Evolutionary conservation across 2,888 invertebrate genomes (phyloP).

Genomic region (Andrena marginata): DNA sequence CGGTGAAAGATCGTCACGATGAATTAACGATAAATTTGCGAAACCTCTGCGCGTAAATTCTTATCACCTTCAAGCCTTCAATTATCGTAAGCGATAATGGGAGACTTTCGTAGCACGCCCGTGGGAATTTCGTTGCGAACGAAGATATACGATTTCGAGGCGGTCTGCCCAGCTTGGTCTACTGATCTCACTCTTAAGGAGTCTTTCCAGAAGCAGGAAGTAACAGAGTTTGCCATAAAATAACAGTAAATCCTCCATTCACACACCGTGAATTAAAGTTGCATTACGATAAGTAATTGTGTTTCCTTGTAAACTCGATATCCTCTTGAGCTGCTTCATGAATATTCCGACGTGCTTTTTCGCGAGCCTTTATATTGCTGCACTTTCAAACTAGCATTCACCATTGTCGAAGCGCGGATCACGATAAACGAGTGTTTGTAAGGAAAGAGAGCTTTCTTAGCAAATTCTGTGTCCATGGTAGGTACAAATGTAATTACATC

Average conservation of each 20-base stretch:
- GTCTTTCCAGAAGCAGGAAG: slow-evolving; percentile 13
- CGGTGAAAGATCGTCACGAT: slow-evolving; percentile 67
- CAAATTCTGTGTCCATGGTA: too few relatives aligned
- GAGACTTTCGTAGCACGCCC: slow-evolving; percentile 57
- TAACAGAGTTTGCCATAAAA: slow-evolving; percentile 47
- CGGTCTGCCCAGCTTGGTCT: slow-evolving; percentile 45
- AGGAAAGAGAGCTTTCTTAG: too few relatives aligned
- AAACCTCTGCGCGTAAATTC: slow-evolving; percentile 41
- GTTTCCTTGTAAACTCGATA: slow-evolving; percentile 30
- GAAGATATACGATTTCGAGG: slow-evolving; percentile 57
- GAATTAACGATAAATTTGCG: slow-evolving; percentile 75
- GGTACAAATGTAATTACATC: too few relatives aligned
- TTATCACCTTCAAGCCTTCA: slow-evolving; percentile 47
- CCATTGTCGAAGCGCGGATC: background rate
- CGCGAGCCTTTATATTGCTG: background rate
- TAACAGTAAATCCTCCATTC: slow-evolving; percentile 30
- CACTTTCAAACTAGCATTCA: slow-evolving; percentile 3
- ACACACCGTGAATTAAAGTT: slow-evolving; percentile 17
- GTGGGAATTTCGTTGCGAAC: slow-evolving; percentile 61
- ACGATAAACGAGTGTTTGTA: background rate
- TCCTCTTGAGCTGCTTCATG: background rate
- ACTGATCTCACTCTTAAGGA: slow-evolving; percentile 34
- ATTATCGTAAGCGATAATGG: slow-evolving; percentile 80
- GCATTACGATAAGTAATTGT: slow-evolving; percentile 31
- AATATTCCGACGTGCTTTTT: background rate